Conservation (phyloP, 2,888 invertebrate genomes). For the Polyommatus iphigenia region DNA sequence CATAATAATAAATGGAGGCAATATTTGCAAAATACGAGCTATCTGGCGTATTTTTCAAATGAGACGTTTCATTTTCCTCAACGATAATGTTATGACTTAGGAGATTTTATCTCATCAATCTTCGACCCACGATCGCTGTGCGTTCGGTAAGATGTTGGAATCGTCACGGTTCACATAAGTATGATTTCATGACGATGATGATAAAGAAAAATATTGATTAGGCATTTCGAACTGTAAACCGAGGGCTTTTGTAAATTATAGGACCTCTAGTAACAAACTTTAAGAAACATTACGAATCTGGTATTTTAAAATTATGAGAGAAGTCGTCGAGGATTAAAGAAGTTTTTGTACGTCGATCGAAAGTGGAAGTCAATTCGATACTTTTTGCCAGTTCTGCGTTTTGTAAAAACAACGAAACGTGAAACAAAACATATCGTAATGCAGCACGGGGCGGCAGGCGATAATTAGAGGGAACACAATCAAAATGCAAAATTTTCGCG, state of each 20-base stretch:
- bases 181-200: not conserved
- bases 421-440: constrained; percentile 14
- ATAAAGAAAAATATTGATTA: not conserved
- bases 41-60: not conserved
- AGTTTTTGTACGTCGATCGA: not conserved
- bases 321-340: not conserved
- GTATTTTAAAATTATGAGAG: not conserved
- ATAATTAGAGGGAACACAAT: constrained; percentile 46
- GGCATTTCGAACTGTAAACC: not conserved
- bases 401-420: not conserved
- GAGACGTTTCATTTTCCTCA: constrained; percentile 15
- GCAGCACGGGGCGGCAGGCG: constrained; percentile 46
- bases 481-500: constrained; percentile 54
- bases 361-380: not conserved
- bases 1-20: not conserved
- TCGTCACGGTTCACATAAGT: not conserved
- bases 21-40: not conserved
- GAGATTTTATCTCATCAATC: constrained; percentile 22
- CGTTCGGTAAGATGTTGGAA: not conserved
- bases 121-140: not conserved
- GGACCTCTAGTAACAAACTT: not conserved
- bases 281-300: not conserved
- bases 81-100: constrained; percentile 17
- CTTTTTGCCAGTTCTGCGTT: not conserved
- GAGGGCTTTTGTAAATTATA: no score